These are phyloP conservation scores for Xanthorhoe designata DNA, from an alignment of 2,888 invertebrate genomes.

Conservation along the genomic window DNA sequence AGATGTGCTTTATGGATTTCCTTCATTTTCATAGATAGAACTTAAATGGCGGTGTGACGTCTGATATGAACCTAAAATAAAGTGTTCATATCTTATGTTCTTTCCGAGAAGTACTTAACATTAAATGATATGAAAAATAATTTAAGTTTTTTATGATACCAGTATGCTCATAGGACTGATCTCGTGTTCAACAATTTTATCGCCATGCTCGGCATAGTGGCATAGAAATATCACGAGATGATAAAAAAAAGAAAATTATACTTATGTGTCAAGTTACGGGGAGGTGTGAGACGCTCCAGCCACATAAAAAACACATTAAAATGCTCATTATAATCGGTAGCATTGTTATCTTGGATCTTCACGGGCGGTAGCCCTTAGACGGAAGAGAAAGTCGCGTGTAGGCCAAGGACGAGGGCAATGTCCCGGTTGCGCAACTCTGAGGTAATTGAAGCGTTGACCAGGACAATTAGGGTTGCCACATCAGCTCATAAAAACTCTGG, in stretches of 20 bases:
- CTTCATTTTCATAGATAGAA: too few relatives aligned
- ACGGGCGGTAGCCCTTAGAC: slow-evolving; percentile 42
- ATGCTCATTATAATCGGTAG: slow-evolving; percentile 32
- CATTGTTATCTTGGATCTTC: slow-evolving; percentile 41
- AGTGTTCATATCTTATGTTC: too few relatives aligned
- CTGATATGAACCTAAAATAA: too few relatives aligned
- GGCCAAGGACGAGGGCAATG: slow-evolving; percentile 81
- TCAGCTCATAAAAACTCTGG: slow-evolving; percentile 1
- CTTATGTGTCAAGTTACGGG: slow-evolving; percentile 5
- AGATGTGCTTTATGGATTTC: too few relatives aligned
- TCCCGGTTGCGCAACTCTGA: slow-evolving; percentile 69
- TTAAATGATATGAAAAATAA: too few relatives aligned
- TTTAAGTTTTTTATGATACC: too few relatives aligned
- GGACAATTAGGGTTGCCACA: slow-evolving; percentile 37
- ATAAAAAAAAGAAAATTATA: slow-evolving; percentile 1
- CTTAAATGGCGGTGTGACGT: too few relatives aligned
- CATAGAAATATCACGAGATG: slow-evolving; percentile 7
- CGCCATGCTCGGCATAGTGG: background rate
- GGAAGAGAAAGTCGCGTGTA: slow-evolving; percentile 76
- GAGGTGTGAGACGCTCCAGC: slow-evolving; percentile 1
- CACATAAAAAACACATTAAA: slow-evolving; percentile 18
- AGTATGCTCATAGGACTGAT: background rate
- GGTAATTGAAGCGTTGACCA: slow-evolving; percentile 60
- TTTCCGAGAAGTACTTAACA: too few relatives aligned
- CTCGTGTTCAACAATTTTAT: slow-evolving; percentile 1